Evolutionary conservation across 1,140 invertebrate genomes (phyloP).

Genomic region (Wasmannia auropunctata): DNA sequence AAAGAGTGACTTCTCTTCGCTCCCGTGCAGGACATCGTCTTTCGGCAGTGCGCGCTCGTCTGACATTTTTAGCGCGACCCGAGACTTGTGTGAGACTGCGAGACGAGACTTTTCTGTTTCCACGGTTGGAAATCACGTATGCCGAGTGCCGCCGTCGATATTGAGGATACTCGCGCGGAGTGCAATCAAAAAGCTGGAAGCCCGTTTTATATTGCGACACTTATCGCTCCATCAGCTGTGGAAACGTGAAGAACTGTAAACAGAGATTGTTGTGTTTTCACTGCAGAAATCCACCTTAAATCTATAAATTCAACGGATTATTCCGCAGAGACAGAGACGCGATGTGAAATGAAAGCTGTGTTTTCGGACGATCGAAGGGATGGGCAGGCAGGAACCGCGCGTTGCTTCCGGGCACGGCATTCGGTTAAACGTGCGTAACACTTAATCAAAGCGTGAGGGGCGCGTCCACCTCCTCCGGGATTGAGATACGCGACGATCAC

Average conservation of each 20-base stretch:
- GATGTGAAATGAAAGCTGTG: slow-evolving; percentile 8
- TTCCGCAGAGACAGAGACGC: background rate
- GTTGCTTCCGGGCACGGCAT: slow-evolving; percentile 54
- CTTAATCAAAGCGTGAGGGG: slow-evolving; percentile 68
- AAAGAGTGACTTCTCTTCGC: background rate
- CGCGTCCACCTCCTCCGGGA: slow-evolving; percentile 63
- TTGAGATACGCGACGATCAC: slow-evolving; percentile 71
- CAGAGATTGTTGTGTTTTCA: background rate
- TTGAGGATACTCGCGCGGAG: background rate
- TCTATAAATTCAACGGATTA: no score
- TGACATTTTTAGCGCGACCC: slow-evolving; percentile 5
- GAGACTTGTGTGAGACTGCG: background rate
- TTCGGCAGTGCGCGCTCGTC: background rate
- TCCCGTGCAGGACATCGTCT: slow-evolving; percentile 11
- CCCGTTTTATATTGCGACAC: slow-evolving; percentile 19
- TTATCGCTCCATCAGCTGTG: background rate
- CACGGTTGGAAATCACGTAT: slow-evolving; percentile 27
- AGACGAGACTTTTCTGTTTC: slow-evolving; percentile 20
- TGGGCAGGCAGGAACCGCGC: background rate
- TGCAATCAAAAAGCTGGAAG: slow-evolving; percentile 30
- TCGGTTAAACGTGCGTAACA: slow-evolving; percentile 71
- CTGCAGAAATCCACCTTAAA: background rate
- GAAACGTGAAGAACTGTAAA: slow-evolving; percentile 20
- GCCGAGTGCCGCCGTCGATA: slow-evolving; percentile 1
- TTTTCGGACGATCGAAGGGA: background rate